Evolutionary conservation across 2,797 vertebrate species (phyloP).

Genomic region (Myotis pilosus): DNA sequence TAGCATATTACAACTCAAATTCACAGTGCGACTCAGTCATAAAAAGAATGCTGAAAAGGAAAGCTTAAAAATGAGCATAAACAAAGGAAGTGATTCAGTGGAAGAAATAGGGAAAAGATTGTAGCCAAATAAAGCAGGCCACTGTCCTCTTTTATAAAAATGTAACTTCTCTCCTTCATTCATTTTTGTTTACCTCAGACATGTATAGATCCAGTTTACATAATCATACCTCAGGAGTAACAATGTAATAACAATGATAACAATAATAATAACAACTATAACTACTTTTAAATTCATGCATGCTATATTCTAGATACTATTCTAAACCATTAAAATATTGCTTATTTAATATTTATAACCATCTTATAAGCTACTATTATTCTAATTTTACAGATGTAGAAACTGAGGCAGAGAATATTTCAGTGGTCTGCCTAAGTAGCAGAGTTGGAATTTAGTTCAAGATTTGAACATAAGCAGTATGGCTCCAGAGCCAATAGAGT

Average conservation of each 20-base stretch:
- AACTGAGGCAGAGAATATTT: neutral
- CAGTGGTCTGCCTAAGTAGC: neutral
- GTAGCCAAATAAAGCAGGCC: neutral
- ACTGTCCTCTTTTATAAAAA: neutral
- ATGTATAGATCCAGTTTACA: neutral
- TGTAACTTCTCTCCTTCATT: neutral
- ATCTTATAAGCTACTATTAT: neutral
- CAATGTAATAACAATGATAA: neutral
- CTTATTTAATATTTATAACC: conserved; percentile 23
- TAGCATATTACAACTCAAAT: conserved; percentile 61
- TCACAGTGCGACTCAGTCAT: conserved; percentile 63
- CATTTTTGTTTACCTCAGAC: neutral
- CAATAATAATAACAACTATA: neutral
- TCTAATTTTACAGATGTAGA: neutral
- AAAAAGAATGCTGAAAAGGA: conserved; percentile 23
- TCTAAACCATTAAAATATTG: neutral
- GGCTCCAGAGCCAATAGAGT: neutral
- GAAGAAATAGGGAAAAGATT: neutral
- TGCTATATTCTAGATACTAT: neutral
- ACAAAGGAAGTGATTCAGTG: conserved; percentile 21
- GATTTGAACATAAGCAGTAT: neutral
- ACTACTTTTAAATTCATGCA: neutral
- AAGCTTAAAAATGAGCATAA: conserved; percentile 57
- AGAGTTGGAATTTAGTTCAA: neutral
- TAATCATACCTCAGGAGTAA: neutral